Base-by-base conservation (phyloP, 2,888 invertebrate species). In the Lasioglossum malachurum region DNA sequence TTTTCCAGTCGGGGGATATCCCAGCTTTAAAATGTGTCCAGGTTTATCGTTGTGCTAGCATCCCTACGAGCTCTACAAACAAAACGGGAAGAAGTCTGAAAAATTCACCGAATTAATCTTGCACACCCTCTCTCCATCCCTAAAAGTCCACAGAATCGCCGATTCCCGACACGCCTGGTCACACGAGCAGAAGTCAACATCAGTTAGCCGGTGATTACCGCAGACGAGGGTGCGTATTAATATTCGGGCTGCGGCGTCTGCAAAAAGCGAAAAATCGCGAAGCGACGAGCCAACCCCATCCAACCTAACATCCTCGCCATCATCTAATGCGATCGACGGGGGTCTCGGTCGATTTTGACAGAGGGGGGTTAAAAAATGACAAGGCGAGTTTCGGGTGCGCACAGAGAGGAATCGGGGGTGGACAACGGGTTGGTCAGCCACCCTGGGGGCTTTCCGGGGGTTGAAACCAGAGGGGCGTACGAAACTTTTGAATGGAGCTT, bases 401-500 rank as follows among this genome's bases (percentile, higher is more conserved):
- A 82, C 83, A 87, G 82, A 87, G 87, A 87, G 79, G n/a, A 53
- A 23, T 53, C 79, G 80, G 83, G 78, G 80, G 88, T 87, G 87
- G 91, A 90, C 91, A 90, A 85, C 84, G 79, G 75, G 82, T 69
- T 71, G 88, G 89, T 91, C 91, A 88, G 87, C 77, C 75, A 76
- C 90, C 91, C 91, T 75, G 76, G 86, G 82, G 91, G 91, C 91
- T 88, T 89, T 89, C 60, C 74, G 64, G 80, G 75, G 64, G 57
- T 41, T 72, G 75, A 72, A n/a, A 71, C 38, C 41, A 27, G 81
- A 31, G 73, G 82, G 84, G 64, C 86, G 80, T 90, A 89, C 89
- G 90, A 92, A 91, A 93, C 91, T 93, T 93, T 93, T 92, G 91
- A 93, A 93, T 93, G 91, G 92, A 92, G 91, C 89, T 88, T 87